These are phyloP conservation scores for Ammodytes dubius DNA, from an alignment of 2,113 vertebrate species.

Conservation along the genomic window DNA sequence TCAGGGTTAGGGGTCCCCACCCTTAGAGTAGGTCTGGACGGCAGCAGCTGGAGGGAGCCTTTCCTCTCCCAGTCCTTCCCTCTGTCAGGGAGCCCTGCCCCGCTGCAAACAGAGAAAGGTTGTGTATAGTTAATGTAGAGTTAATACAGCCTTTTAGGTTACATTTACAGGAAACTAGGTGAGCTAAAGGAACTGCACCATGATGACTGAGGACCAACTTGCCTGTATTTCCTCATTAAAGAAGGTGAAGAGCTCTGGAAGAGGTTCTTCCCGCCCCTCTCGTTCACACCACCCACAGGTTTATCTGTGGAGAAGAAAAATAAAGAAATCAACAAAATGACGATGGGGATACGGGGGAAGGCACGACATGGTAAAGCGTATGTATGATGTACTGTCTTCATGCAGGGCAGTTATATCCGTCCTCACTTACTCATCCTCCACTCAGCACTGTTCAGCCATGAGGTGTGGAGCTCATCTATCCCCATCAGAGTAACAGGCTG, in stretches of 20 bases:
- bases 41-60: slow-evolving; percentile 78
- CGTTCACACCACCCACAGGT: slow-evolving; percentile 63
- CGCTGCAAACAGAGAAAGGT: slow-evolving; percentile 54
- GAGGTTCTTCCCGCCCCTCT: slow-evolving; percentile 64
- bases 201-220: slow-evolving; percentile 29
- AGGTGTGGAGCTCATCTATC: slow-evolving; percentile 85
- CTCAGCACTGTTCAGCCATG: slow-evolving; percentile 74
- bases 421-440: slow-evolving; percentile 82
- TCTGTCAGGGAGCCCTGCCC: slow-evolving; percentile 66
- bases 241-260: slow-evolving; percentile 70
- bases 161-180: neutral
- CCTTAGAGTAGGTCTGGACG: slow-evolving; percentile 65
- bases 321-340: neutral
- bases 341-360: neutral
- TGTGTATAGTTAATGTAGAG: neutral
- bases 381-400: neutral
- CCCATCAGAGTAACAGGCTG: slow-evolving; percentile 78
- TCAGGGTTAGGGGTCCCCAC: slow-evolving; percentile 53
- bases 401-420: neutral
- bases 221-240: slow-evolving; percentile 81
- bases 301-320: slow-evolving; percentile 73
- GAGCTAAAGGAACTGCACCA: neutral
- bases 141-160: neutral
- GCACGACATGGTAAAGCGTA: neutral
- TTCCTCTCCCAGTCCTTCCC: slow-evolving; percentile 70